Conservation (phyloP, 2,113 vertebrate species). For the Dasyornis broadbenti region DNA sequence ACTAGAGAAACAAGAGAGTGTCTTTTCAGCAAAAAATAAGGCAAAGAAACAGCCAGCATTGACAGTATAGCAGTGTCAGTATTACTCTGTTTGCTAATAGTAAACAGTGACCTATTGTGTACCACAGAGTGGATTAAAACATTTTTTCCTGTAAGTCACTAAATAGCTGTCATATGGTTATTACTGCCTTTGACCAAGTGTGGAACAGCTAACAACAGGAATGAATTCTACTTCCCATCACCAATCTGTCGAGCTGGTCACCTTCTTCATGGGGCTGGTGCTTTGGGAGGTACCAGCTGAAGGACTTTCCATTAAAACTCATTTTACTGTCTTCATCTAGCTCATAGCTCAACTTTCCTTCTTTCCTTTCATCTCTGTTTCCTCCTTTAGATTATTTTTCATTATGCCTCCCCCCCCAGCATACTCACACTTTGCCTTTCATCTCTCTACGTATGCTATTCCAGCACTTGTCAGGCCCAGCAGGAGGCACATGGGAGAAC, state of each 20-base stretch:
- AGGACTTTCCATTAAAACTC: constrained; percentile 37
- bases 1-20: not conserved
- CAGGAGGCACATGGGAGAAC: constrained; percentile 46
- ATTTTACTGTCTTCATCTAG: constrained; percentile 36
- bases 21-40: not conserved
- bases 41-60: not conserved
- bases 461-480: constrained; percentile 45
- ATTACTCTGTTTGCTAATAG: not conserved
- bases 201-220: not conserved
- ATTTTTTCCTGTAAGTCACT: not conserved
- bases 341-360: not conserved
- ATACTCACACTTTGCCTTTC: constrained; percentile 33
- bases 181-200: not conserved
- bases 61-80: not conserved
- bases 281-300: constrained; percentile 28
- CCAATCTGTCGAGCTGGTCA: not conserved
- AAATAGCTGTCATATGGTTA: not conserved
- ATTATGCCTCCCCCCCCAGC: constrained; percentile 19
- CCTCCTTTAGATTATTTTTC: constrained; percentile 50
- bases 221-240: not conserved
- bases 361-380: constrained; percentile 38
- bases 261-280: not conserved
- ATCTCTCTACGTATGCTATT: constrained; percentile 43
- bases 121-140: not conserved
- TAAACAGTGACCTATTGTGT: not conserved